phyloP scores from a whole-genome alignment of 2,113 vertebrate genomes.

The Rhadina sibilatrix region DNA sequence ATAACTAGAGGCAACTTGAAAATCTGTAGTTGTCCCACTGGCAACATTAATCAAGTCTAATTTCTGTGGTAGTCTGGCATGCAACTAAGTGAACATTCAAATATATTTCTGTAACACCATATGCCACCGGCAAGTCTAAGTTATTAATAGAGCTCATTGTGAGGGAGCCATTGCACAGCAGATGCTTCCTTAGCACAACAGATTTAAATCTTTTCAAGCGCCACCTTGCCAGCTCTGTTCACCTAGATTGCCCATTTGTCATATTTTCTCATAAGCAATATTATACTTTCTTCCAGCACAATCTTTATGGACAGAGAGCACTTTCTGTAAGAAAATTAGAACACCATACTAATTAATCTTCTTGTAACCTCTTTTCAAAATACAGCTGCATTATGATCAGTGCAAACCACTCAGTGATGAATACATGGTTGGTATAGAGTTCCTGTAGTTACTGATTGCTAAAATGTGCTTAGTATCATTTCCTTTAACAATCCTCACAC shows the following conservation, averaged over 20 bases:
- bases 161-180: background rate
- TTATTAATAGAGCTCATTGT: slow-evolving; percentile 49
- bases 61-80: background rate
- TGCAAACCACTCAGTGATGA: background rate
- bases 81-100: slow-evolving; percentile 18
- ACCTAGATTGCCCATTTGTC: background rate
- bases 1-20: background rate
- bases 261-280: background rate
- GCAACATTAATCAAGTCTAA: slow-evolving; percentile 9
- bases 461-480: background rate
- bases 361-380: background rate
- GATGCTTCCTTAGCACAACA: slow-evolving; percentile 42
- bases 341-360: background rate
- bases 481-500: background rate
- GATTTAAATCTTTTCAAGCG: slow-evolving; percentile 40
- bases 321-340: background rate
- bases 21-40: background rate
- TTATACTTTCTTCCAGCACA: background rate
- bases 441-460: background rate
- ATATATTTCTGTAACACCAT: slow-evolving; percentile 38
- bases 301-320: background rate
- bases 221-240: background rate
- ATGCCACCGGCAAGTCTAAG: background rate
- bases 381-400: background rate
- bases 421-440: background rate